Conservation (phyloP, 2,797 vertebrate species). For the Anguilla anguilla region DNA sequence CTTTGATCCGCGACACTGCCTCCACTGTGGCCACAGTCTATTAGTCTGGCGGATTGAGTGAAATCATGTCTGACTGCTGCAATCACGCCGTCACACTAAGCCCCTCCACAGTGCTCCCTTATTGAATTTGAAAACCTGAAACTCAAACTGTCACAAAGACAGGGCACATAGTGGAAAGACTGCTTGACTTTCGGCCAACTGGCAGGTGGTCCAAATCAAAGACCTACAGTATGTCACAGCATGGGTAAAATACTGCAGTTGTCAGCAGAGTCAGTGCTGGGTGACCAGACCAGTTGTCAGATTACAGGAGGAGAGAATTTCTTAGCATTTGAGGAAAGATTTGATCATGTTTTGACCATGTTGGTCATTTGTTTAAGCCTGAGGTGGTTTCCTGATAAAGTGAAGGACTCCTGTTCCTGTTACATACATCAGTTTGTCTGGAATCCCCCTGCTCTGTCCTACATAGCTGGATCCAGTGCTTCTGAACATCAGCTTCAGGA, state of each 20-base stretch:
- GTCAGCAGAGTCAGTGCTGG: not conserved
- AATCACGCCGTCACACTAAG: not conserved
- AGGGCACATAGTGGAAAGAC: not conserved
- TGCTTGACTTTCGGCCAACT: slow-evolving; percentile 7
- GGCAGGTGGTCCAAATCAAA: slow-evolving; percentile 17
- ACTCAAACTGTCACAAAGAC: not conserved
- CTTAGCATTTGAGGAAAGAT: not conserved
- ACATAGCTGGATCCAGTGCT: not conserved
- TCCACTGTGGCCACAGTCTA: too few species aligned
- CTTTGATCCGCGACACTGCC: not conserved
- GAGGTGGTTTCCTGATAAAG: too few species aligned
- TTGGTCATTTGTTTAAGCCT: not conserved
- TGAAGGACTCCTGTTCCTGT: not conserved
- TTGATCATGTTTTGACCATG: not conserved
- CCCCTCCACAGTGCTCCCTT: not conserved
- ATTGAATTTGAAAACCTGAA: not conserved
- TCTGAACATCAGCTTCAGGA: not conserved
- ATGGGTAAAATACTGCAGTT: not conserved
- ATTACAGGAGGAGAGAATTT: slow-evolving; percentile 5
- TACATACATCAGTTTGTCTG: not conserved
- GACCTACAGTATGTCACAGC: not conserved
- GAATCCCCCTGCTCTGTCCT: not conserved
- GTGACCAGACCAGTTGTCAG: not conserved
- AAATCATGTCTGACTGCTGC: slow-evolving; percentile 20
- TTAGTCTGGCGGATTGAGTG: not conserved